Base-by-base conservation (phyloP, 2,113 vertebrate species). In the Mystacornis crossleyi region DNA sequence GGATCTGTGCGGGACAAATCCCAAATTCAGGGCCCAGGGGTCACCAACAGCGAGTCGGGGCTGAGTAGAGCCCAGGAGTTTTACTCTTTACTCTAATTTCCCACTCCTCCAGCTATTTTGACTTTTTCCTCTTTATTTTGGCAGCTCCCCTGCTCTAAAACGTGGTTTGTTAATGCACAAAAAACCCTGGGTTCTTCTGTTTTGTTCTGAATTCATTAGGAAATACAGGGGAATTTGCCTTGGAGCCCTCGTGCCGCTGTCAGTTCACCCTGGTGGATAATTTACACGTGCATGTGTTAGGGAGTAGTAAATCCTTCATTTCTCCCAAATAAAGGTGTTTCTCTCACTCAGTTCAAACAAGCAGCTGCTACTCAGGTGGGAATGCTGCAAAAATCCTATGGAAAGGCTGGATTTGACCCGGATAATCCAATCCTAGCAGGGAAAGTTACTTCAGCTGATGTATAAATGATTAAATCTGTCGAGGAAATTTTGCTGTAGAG, bases 121-220 rank as follows among this genome's bases (percentile, higher is more conserved):
- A 89, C 51, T 48, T 8, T 34, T 96, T 83, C 89, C 80, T 95
- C 12, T 18, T 62, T 95, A 64, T 54, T 86, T 87, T 89, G 71
- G 77, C 96, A 86, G 50, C 65, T 65, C 92, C 92, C 91, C 83
- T 92, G 81, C 93, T 94, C 58, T 94, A 71, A 93, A 97, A 90
- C 91, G 79, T 19, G 25, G 18, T 62, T 93, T 89, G n/a, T 54
- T 65, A 36, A 73, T 90, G 89, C 88, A 95, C 93, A 62, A 42
- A 96, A 86, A 55, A 11, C 29, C 61, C 71, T n/a, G 71, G n/a
- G 31, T 87, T 96, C 95, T 33, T 94, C 89, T 89, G 70, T 50
- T 95, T 96, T 94, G 86, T 96, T 85, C 92, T 94, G 75, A 95
- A 78, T 58, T 84, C 69, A 29, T 93, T 31, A 64, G 70, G 61